These are phyloP conservation scores for Oligia latruncula DNA, from an alignment of 2,888 invertebrate species.

Conservation along the genomic window DNA sequence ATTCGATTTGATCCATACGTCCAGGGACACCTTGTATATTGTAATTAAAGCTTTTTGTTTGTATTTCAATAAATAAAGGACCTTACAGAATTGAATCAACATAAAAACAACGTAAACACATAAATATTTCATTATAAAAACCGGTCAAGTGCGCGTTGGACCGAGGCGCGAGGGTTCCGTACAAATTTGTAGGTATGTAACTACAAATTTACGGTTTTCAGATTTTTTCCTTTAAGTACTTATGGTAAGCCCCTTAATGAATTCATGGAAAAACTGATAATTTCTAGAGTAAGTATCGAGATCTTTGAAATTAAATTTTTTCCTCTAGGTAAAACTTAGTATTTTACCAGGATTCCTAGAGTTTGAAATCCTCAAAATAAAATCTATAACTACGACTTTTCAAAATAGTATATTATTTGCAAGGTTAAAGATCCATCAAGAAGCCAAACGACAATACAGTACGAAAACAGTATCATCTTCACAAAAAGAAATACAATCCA, in stretches of 20 bases:
- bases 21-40: no score
- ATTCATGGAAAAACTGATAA: not conserved
- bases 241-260: not conserved
- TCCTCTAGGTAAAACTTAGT: not conserved
- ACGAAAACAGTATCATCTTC: not conserved
- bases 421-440: not conserved
- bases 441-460: not conserved
- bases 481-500: constrained; percentile 31
- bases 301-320: no score
- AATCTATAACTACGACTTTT: not conserved
- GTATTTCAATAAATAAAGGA: not conserved
- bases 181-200: no score
- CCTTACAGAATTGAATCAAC: not conserved
- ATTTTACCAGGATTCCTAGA: not conserved
- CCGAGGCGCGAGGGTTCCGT: no score
- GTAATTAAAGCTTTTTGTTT: no score
- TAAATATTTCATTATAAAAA: not conserved
- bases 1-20: no score
- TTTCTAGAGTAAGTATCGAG: no score
- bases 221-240: no score
- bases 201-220: no score
- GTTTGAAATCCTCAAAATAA: not conserved
- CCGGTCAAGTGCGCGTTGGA: no score
- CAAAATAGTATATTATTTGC: not conserved
- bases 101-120: not conserved